These are phyloP conservation scores for Halichoerus grypus DNA, from an alignment of 2,113 vertebrate species.

Conservation along the genomic window DNA sequence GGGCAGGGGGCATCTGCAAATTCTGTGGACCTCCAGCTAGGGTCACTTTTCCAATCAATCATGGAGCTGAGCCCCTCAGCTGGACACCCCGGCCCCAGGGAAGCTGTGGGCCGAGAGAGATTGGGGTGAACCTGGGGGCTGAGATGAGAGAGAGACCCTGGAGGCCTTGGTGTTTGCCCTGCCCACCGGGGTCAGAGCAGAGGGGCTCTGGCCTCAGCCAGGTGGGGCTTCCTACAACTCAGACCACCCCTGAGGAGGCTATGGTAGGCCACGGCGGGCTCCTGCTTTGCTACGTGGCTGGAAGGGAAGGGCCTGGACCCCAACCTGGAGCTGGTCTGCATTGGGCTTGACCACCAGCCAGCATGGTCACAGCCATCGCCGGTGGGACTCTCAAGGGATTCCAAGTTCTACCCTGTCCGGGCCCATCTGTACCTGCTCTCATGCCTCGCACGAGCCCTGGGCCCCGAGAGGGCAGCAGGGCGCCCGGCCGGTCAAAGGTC, in stretches of 20 bases:
- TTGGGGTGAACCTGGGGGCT: background rate
- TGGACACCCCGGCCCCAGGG: background rate
- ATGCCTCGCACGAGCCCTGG: background rate
- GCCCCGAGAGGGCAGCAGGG: background rate
- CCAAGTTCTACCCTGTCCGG: accelerated
- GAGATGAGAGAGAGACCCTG: background rate
- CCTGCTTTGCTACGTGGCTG: background rate
- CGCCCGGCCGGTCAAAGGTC: background rate
- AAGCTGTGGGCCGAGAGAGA: too few relatives aligned
- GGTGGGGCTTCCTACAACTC: background rate
- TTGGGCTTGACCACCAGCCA: accelerated
- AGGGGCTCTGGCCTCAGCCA: background rate
- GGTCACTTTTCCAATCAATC: background rate
- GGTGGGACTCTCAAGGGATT: background rate
- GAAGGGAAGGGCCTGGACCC: background rate
- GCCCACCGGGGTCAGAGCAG: background rate
- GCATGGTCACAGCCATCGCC: too few relatives aligned
- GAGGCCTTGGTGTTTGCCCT: background rate
- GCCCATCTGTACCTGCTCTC: background rate
- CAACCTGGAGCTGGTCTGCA: too few relatives aligned
- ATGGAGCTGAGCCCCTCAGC: background rate
- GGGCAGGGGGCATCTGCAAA: background rate
- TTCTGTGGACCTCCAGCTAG: background rate
- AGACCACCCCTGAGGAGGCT: background rate
- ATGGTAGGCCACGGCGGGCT: background rate